Evolutionary conservation across 1,140 invertebrate species (phyloP).

Genomic region (Drosophila suzukii): DNA sequence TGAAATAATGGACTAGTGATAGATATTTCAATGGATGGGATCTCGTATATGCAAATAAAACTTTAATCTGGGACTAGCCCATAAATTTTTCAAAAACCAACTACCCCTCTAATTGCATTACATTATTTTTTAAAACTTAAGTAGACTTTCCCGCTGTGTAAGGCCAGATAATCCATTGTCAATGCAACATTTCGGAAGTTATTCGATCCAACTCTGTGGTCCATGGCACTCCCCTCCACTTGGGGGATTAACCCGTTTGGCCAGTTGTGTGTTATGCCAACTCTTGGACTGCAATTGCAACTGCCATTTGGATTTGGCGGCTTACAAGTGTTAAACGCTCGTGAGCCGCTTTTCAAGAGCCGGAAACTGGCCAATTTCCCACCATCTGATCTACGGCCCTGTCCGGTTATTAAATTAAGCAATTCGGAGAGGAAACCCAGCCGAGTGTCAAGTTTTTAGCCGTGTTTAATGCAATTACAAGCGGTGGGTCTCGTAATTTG

Average conservation of each 20-base stretch:
- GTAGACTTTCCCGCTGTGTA: conserved; percentile 2
- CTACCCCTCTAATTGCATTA: background rate
- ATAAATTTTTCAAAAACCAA: too few relatives aligned
- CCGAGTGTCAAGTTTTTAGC: conserved; percentile 54
- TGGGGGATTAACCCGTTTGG: conserved; percentile 35
- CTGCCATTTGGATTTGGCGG: conserved; percentile 29
- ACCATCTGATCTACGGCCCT: conserved; percentile 32
- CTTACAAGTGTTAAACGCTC: conserved; percentile 60
- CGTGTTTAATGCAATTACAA: conserved; percentile 49
- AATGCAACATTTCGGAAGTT: conserved; percentile 60
- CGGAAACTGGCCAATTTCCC: conserved; percentile 56
- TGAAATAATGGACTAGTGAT: too few relatives aligned
- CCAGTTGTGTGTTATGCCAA: conserved; percentile 26
- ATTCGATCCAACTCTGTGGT: conserved; percentile 10
- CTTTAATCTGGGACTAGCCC: too few relatives aligned
- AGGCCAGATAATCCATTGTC: conserved; percentile 32
- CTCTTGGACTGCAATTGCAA: conserved; percentile 14
- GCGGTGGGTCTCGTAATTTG: conserved; percentile 35
- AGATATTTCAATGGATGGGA: too few relatives aligned
- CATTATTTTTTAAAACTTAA: background rate
- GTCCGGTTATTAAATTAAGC: conserved; percentile 61
- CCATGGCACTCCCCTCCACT: conserved; percentile 8
- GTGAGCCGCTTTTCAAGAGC: conserved; percentile 54
- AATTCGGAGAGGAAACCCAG: conserved; percentile 33
- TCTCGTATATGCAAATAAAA: too few relatives aligned